Evolutionary conservation across 2,888 invertebrate genomes (phyloP), one percentile per base, ranked within the genome.

Genomic region (Zhuqinia jingwanae): DNA sequence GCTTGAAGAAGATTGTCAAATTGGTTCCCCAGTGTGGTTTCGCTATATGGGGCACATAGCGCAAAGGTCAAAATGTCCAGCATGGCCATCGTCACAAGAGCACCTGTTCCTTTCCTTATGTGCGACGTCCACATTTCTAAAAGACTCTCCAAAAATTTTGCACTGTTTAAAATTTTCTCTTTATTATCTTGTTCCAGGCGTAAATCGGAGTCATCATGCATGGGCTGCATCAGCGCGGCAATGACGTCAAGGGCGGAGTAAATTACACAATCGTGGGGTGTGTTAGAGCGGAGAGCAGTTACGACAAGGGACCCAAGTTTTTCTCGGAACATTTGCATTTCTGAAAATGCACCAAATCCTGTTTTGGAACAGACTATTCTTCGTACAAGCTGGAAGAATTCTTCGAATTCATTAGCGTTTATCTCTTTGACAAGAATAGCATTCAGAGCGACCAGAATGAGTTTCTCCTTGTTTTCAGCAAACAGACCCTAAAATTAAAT

Each of bases 131-230:
- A 99, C 96, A 98, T 97, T 91, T 97, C 96, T 30, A 99, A 94
- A 88, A 99, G 93, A 89, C 96, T 97, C 92, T 99, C 98, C 45
- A 99, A 94, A 93, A 99, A 99, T 76, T 95, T 94, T 91, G 96
- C 95, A 1, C 97, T 97, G 87, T 98, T 97, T 77, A 99, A 94
- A 91, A 99, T 95, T 90, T 98, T 97, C 85, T 97, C 96, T 93
- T 99, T 99, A 93, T 99, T 99, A 88, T 99, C 94, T 93, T 99
- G 99, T 92, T 99, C 99, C 93, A 99, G 98, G 88, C 98, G 94
- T 73, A 99, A 93, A 93, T 99, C 99, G 91, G 98, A 98, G 92
- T 99, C 97, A 89, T 97, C 96, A 91, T 95, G 94, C 96, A 99
- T 99, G 0, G 99, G 99, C 93, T 98, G 99, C 97, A 99, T 97